These are phyloP conservation scores for Capitella teleta DNA, from an alignment of 1,140 invertebrate genomes.

Conservation along the genomic window DNA sequence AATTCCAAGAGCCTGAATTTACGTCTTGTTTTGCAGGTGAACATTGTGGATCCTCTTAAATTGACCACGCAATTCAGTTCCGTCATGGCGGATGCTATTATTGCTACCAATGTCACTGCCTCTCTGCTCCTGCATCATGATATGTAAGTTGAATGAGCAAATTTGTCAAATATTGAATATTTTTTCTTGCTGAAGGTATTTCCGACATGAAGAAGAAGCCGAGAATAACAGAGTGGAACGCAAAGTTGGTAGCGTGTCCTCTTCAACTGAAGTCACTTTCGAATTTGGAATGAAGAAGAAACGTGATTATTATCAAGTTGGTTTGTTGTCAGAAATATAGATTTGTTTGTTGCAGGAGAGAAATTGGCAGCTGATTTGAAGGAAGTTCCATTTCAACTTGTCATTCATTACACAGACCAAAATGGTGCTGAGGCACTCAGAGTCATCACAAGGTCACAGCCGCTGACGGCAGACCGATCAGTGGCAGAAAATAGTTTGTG, in stretches of 20 bases:
- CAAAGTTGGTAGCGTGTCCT: slow-evolving; percentile 31
- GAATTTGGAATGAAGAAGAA: slow-evolving; percentile 22
- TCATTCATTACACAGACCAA: slow-evolving; percentile 26
- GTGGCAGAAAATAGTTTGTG: slow-evolving; percentile 26
- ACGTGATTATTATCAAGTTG: neutral
- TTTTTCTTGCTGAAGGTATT: slow-evolving; percentile 6
- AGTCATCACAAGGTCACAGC: slow-evolving; percentile 23
- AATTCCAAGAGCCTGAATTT: neutral
- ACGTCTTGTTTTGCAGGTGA: slow-evolving; percentile 22
- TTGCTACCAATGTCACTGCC: slow-evolving; percentile 36
- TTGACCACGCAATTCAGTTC: slow-evolving; percentile 33
- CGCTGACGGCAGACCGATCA: slow-evolving; percentile 21
- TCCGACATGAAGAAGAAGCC: slow-evolving; percentile 22
- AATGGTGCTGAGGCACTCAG: slow-evolving; percentile 27
- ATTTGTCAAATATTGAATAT: neutral
- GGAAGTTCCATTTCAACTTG: slow-evolving; percentile 26
- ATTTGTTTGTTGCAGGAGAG: neutral
- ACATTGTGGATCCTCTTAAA: slow-evolving; percentile 36
- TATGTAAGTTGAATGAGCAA: slow-evolving; percentile 22
- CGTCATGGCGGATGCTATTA: slow-evolving; percentile 30
- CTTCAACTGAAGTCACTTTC: slow-evolving; percentile 32
- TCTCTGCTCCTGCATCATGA: slow-evolving; percentile 29
- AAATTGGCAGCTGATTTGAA: neutral
- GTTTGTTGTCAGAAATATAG: neutral
- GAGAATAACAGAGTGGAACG: slow-evolving; percentile 19